A percentile compares a stretch with the other conserved stretches of the same genome.
Conservation (phyloP, 2,888 invertebrate species). For the Proisotoma minuta region DNA sequence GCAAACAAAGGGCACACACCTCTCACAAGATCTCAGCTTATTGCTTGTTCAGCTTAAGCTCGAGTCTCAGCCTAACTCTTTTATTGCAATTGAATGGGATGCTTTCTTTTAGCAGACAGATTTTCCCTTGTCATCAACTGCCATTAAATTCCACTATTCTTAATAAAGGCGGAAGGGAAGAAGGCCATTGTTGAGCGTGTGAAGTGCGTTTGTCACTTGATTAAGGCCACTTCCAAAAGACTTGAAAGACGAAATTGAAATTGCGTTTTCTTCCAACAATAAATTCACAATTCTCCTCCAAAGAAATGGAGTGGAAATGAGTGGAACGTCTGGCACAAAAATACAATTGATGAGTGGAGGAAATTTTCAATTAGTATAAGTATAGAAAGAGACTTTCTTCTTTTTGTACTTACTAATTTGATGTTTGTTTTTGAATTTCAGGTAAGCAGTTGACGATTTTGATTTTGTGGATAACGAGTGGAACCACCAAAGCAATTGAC, state of each 20-base stretch:
- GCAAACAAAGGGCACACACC: not conserved
- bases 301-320: no score
- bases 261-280: not conserved
- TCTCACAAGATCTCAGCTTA: not conserved
- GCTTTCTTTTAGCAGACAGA: not conserved
- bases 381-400: no score
- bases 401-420: no score
- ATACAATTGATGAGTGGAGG: no score
- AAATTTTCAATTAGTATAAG: no score
- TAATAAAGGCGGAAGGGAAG: not conserved
- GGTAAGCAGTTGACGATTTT: no score
- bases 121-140: not conserved
- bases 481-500: no score
- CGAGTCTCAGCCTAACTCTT: no score
- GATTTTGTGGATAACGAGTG: no score
- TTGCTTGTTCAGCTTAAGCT: not conserved
- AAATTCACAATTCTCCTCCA: no score
- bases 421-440: not conserved
- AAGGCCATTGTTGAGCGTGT: not conserved
- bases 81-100: not conserved
- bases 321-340: no score
- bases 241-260: not conserved
- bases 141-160: constrained; percentile 2
- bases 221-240: constrained; percentile 10
- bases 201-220: constrained; percentile 11